Percentiles rank a stretch among this genome's conserved stretches.
Conservation (phyloP, 2,797 vertebrate genomes). For the Hapalemur alaotrensis region DNA sequence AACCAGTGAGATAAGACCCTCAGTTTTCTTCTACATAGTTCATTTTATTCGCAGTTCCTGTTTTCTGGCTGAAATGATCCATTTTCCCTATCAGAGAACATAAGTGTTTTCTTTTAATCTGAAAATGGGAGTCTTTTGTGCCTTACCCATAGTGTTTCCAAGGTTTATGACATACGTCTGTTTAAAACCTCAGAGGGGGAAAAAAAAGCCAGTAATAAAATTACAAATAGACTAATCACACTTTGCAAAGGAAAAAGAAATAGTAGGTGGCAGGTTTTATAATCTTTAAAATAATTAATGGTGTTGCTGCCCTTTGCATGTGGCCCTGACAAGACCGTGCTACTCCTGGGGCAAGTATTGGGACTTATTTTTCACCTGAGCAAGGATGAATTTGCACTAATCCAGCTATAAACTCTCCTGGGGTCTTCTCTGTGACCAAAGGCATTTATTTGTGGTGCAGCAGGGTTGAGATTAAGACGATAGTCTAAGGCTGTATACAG, state of each 20-base stretch:
- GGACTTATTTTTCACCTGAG: not conserved
- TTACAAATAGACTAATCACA: constrained; percentile 29
- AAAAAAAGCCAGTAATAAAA: not conserved
- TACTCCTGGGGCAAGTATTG: not conserved
- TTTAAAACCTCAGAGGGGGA: constrained; percentile 15
- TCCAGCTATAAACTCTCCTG: not conserved
- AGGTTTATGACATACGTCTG: not conserved
- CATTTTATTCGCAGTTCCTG: not conserved
- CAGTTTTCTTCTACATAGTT: not conserved
- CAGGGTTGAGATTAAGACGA: not conserved
- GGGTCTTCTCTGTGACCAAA: not conserved
- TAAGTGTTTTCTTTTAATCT: not conserved
- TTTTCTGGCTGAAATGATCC: not conserved
- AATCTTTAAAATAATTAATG: not conserved
- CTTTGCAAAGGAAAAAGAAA: not conserved
- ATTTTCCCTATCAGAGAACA: not conserved
- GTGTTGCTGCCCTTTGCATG: not conserved
- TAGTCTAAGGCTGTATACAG: not conserved
- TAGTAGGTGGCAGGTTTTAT: not conserved
- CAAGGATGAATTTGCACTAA: not conserved
- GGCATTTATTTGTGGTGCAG: not conserved
- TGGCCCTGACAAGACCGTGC: not conserved
- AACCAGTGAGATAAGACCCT: not conserved
- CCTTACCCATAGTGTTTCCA: not conserved
- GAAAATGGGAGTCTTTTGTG: not conserved